Evolutionary conservation across 2,797 vertebrate species (phyloP), one percentile per base, ranked within the genome.

Genomic region (Pseudochirops corinnae): DNA sequence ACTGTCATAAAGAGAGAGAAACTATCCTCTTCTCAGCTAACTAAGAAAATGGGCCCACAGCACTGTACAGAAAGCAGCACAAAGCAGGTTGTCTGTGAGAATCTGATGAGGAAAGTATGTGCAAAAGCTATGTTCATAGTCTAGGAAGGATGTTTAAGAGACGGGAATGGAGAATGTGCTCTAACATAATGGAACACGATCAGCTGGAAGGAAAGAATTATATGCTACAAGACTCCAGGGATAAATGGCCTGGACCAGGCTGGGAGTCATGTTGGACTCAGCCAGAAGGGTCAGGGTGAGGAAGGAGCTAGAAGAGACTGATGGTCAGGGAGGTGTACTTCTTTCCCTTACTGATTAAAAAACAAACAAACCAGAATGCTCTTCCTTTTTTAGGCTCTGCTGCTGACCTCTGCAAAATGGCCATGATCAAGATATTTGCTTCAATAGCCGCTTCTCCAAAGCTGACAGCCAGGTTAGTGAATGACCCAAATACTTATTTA

Each of bases 381-480:
- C 21, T 50, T 87, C 39, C 74, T 26, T 87, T 67, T 87, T 46
- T 87, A 99, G 99, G 99, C 58, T 99, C 99, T 55, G 99, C 99
- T 12, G 99, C 99, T 24, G 99, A 99, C 98, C 99, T 99, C 97
- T 99, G 99, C 98, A 99, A 99, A 98, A 99, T 99, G 99, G 99
- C 99, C 95, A 99, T 99, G 99, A 99, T 99, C 98, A 98, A 97
- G 91, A 99, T 99, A 98, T 99, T 99, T 97, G 94, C 98, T 39
- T 98, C 99, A 13, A 97, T 99, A 92, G 99, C 98, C 21, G 60
- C 98, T n/a, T 99, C 99, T 93, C 97, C 98, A 0, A 98, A 97
- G 33, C 98, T 99, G 94, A 99, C 99, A 11, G 99, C 99, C 98
- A 99, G 99, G 99, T 99, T 96, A 98, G 98, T 99, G 97, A 87